Percentiles rank a stretch among this genome's conserved stretches.
Conservation (phyloP, 2,888 invertebrate genomes). For the Pachliopta kotzebuea region DNA sequence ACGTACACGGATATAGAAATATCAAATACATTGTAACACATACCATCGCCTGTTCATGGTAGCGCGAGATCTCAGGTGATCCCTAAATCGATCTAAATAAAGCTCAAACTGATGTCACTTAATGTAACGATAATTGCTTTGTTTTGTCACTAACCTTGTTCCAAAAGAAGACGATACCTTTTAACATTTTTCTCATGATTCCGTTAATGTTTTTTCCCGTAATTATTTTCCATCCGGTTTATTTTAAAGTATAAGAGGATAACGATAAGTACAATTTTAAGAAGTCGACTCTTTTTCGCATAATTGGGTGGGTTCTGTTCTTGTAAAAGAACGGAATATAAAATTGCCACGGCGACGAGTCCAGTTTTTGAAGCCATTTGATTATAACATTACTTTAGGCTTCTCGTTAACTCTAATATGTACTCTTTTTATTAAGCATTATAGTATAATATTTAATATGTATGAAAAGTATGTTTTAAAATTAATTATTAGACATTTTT, state of each 20-base stretch:
- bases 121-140: conserved; percentile 17
- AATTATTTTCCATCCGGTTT: conserved; percentile 58
- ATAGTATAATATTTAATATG: too few species aligned
- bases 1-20: conserved; percentile 57
- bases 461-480: too few species aligned
- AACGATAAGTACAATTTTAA: conserved; percentile 55
- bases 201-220: conserved; percentile 51
- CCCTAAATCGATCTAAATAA: conserved; percentile 8
- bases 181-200: conserved; percentile 56
- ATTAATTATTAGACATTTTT: too few species aligned
- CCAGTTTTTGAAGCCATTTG: conserved; percentile 40
- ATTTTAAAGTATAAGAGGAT: conserved; percentile 51
- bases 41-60: neutral
- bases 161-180: conserved; percentile 45
- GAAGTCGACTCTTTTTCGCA: conserved; percentile 70
- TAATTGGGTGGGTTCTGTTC: conserved; percentile 72
- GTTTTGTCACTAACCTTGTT: conserved; percentile 31
- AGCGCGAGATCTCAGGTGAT: conserved; percentile 1
- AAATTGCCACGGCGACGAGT: conserved; percentile 64
- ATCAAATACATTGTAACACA: conserved; percentile 42
- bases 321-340: conserved; percentile 68
- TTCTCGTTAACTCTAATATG: neutral
- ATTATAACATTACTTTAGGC: neutral
- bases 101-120: conserved; percentile 9
- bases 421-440: neutral